Base-by-base conservation (phyloP, 2,113 vertebrate genomes). In the Equus quagga region DNA sequence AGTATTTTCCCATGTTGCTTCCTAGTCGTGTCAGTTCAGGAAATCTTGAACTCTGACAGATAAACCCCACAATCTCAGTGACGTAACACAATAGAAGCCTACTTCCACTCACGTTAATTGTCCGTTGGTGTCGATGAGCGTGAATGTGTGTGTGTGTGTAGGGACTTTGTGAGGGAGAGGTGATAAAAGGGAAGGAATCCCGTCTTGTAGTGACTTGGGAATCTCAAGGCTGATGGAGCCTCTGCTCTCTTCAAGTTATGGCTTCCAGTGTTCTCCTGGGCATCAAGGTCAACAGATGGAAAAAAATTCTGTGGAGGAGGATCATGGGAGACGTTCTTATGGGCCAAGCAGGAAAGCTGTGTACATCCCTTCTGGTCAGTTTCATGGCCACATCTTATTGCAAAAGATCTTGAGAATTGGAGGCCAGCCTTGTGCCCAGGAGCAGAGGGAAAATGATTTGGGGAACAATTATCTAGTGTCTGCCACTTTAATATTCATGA, bases 1-100 rank as follows among this genome's bases (percentile, higher is more conserved):
- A 84, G 10, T 81, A 67, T 89, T 87, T 65, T 23, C 8, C 13
- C n/a, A 1, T 8, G 10, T 62, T 83, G 33, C 84, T 97, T 95
- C n/a, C 46, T 92, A 8, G 31, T 60, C 94, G 21, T 33, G 2
- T 82, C 23, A 23, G 33, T 78, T 94, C 17, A 78, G 54, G 54
- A 79, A 96, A 84, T 76, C 18, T 36, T 81, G 12, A 33, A 44
- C 58, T 75, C 65, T 31, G 23, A 72, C 7, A 18, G 14, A 65
- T 67, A 65, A 51, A 54, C 36, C 15, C 33, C 21, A 18, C 31
- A 85, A 7, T 79, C 41, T 54, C 36, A 82, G 36, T 65, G 41
- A 33, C 6, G 24, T 58, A n/a, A 76, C 60, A 72, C 2, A 78
- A 8, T 33, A 75, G 46, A 83, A 82, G 26, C 18, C 28, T 67